Evolutionary conservation across 2,113 vertebrate species (phyloP).

Genomic region (Passer domesticus): DNA sequence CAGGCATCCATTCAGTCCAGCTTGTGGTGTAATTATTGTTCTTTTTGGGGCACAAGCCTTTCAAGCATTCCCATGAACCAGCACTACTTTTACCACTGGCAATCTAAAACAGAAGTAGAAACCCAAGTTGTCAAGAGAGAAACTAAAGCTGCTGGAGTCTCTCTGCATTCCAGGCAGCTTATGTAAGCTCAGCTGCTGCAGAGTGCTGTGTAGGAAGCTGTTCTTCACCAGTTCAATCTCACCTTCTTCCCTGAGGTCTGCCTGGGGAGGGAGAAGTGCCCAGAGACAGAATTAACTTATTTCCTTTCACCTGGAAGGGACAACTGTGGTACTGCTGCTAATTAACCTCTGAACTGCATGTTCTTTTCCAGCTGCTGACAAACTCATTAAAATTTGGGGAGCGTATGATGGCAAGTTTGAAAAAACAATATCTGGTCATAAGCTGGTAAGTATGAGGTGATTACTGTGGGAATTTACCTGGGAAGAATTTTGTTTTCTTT

Average conservation of each 20-base stretch:
- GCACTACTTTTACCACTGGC: not conserved
- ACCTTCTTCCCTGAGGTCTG: not conserved
- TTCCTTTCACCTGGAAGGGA: not conserved
- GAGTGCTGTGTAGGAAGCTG: not conserved
- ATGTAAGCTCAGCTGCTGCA: conserved; percentile 53
- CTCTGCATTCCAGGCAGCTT: conserved; percentile 57
- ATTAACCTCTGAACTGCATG: not conserved
- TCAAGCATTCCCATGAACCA: not conserved
- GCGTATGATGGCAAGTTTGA: conserved; percentile 98
- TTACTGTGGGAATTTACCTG: not conserved
- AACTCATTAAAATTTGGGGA: conserved; percentile 99
- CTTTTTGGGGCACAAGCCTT: not conserved
- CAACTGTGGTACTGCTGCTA: not conserved
- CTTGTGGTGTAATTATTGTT: not conserved
- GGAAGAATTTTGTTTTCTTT: not conserved
- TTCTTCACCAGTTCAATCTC: not conserved
- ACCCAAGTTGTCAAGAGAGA: conserved; percentile 6
- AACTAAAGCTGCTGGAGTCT: conserved; percentile 7
- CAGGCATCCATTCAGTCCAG: not conserved
- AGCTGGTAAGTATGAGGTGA: conserved; percentile 84
- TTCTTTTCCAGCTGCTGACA: conserved; percentile 88
- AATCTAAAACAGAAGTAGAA: conserved; percentile 30
- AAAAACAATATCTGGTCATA: conserved; percentile 97
- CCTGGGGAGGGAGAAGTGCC: not conserved
- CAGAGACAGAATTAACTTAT: not conserved